Evolutionary conservation across 2,113 vertebrate genomes (phyloP).

Genomic region (Entelurus aequoreus): DNA sequence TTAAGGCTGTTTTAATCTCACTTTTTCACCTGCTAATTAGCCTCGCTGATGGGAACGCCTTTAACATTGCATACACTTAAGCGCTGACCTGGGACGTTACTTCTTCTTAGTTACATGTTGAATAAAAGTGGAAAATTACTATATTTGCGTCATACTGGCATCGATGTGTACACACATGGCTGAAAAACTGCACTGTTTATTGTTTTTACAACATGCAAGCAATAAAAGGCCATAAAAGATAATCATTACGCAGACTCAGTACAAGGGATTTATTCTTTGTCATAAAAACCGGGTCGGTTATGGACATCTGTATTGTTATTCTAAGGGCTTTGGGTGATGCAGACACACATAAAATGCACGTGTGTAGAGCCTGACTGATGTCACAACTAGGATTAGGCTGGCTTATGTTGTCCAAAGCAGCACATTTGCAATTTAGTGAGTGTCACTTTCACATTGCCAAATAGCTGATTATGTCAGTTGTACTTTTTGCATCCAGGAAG

Average conservation of each 20-base stretch:
- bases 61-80: not conserved
- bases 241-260: not conserved
- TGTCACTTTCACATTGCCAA: constrained; percentile 43
- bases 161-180: not conserved
- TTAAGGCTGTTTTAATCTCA: not conserved
- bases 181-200: not conserved
- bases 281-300: constrained; percentile 12
- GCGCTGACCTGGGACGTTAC: too few relatives aligned
- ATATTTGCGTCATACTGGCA: not conserved
- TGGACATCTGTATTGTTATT: constrained; percentile 34
- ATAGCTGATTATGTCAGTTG: constrained; percentile 47
- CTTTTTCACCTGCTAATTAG: not conserved
- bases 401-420: constrained; percentile 50
- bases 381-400: constrained; percentile 62
- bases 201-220: not conserved
- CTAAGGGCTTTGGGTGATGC: constrained; percentile 23
- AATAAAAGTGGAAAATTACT: not conserved
- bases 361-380: constrained; percentile 40
- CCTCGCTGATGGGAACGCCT: not conserved
- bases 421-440: constrained; percentile 53
- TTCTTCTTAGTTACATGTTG: not conserved
- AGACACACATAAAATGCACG: constrained; percentile 24
- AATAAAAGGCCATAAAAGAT: not conserved
- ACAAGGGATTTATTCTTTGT: constrained; percentile 8
- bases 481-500: constrained; percentile 41